Evolutionary conservation across 2,888 invertebrate genomes (phyloP).

Genomic region (Drosophila subsilvestris): DNA sequence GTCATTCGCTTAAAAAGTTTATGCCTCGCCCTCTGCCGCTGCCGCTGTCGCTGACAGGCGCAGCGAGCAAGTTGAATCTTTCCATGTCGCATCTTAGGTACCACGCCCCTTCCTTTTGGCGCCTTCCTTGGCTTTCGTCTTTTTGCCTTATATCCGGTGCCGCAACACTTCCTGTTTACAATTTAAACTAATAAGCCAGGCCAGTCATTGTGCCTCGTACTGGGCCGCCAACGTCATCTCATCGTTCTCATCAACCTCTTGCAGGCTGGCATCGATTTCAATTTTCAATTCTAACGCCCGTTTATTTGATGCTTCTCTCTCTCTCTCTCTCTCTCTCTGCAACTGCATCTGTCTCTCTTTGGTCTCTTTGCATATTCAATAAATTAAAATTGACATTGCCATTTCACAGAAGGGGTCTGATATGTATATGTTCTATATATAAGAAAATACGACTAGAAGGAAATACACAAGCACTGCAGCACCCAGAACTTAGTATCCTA

Average conservation of each 20-base stretch:
- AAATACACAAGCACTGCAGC: conserved; percentile 5
- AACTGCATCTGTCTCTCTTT: conserved; percentile 44
- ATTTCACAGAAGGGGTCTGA: conserved; percentile 18
- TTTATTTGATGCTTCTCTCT: conserved; percentile 31
- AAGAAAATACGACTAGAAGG: conserved; percentile 9
- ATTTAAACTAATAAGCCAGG: conserved; percentile 70
- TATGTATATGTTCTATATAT: conserved; percentile 11
- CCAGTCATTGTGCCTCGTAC: conserved; percentile 38
- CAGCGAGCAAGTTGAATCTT: conserved; percentile 48
- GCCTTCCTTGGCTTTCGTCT: not conserved
- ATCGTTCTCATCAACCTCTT: conserved; percentile 11
- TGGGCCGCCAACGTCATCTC: conserved; percentile 20
- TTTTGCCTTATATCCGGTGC: conserved; percentile 69
- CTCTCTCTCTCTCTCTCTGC: conserved; percentile 4
- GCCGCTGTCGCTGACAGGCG: conserved; percentile 57
- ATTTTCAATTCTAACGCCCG: conserved; percentile 56
- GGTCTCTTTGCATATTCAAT: conserved; percentile 58
- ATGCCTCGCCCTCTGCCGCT: conserved; percentile 17
- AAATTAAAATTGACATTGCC: conserved; percentile 59
- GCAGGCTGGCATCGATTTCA: conserved; percentile 63
- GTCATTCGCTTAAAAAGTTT: conserved; percentile 62
- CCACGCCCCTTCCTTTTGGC: conserved; percentile 3
- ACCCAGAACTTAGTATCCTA: not conserved
- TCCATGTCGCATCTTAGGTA: conserved; percentile 32
- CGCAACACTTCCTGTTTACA: conserved; percentile 75